These are phyloP conservation scores for Chondrilla cf. caribensis DNA, from an alignment of 37 sponge, comb jelly and placozoan genomes.

Conservation along the genomic window DNA sequence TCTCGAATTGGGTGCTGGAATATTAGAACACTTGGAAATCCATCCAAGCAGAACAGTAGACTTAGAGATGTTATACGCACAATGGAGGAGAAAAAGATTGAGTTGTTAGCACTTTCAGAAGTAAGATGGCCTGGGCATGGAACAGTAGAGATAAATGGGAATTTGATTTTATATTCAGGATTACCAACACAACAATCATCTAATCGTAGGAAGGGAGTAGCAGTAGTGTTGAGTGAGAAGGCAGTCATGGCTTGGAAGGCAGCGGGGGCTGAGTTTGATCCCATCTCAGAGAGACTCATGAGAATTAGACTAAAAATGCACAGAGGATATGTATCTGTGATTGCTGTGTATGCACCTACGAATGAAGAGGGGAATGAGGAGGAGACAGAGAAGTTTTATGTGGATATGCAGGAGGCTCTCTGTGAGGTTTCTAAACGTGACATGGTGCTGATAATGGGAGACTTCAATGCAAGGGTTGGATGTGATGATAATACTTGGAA, in stretches of 20 bases:
- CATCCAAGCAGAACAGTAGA: neutral
- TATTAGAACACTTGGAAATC: neutral
- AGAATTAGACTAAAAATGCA: neutral
- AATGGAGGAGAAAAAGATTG: conserved; percentile 3
- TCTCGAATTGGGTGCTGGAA: neutral
- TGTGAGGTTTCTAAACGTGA: too few relatives aligned
- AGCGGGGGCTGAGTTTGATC: neutral
- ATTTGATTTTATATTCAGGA: neutral
- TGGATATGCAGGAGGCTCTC: too few relatives aligned
- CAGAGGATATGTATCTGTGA: neutral
- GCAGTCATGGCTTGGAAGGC: too few relatives aligned
- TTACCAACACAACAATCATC: neutral
- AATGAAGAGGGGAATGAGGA: neutral
- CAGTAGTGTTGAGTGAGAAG: neutral
- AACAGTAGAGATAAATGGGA: neutral
- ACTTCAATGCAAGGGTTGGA: too few relatives aligned
- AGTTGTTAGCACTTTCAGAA: neutral
- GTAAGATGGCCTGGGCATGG: neutral
- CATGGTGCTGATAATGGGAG: too few relatives aligned
- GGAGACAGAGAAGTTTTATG: neutral
- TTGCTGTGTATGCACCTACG: conserved; percentile 6
- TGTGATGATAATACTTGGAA: too few relatives aligned
- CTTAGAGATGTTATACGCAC: neutral
- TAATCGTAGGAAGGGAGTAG: neutral
- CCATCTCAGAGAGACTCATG: conserved; percentile 11